A percentile compares a stretch with the other conserved stretches of the same genome.
These are phyloP conservation scores for Drosophila ironensis DNA, from an alignment of 1,140 invertebrate genomes.

Conservation along the genomic window DNA sequence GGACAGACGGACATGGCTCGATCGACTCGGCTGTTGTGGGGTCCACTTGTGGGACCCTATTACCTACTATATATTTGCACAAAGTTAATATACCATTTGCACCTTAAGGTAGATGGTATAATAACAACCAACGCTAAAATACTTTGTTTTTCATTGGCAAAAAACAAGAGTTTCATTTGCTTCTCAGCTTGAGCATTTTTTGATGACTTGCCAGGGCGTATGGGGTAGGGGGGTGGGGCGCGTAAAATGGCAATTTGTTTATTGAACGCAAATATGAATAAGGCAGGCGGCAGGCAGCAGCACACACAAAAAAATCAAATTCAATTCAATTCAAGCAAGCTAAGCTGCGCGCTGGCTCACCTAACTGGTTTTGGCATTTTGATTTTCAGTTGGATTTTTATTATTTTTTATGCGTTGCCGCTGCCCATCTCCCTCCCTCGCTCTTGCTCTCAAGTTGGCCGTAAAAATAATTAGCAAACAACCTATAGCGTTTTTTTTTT, in stretches of 20 bases:
- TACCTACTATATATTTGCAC: no score
- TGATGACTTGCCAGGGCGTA: no score
- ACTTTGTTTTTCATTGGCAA: no score
- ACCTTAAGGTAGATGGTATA: no score
- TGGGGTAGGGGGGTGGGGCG: no score
- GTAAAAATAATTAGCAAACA: constrained; percentile 42
- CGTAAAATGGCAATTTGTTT: constrained; percentile 61
- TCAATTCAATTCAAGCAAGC: constrained; percentile 43
- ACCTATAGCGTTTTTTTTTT: constrained; percentile 9
- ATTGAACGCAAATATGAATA: constrained; percentile 46
- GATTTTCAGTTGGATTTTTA: constrained; percentile 38
- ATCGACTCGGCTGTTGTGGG: no score
- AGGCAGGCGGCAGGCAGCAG: constrained; percentile 1
- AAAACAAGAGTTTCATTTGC: not conserved
- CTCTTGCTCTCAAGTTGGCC: constrained; percentile 2
- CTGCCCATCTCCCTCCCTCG: constrained; percentile 13
- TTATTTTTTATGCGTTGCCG: constrained; percentile 11
- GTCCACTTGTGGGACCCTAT: no score
- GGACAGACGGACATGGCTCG: no score
- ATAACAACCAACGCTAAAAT: no score
- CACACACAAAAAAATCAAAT: constrained; percentile 32
- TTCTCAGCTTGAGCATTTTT: no score
- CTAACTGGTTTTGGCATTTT: constrained; percentile 61
- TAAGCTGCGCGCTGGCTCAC: constrained; percentile 46
- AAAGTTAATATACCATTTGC: no score